Base-by-base conservation (phyloP, 2,888 invertebrate genomes). In the Erebia palarica region DNA sequence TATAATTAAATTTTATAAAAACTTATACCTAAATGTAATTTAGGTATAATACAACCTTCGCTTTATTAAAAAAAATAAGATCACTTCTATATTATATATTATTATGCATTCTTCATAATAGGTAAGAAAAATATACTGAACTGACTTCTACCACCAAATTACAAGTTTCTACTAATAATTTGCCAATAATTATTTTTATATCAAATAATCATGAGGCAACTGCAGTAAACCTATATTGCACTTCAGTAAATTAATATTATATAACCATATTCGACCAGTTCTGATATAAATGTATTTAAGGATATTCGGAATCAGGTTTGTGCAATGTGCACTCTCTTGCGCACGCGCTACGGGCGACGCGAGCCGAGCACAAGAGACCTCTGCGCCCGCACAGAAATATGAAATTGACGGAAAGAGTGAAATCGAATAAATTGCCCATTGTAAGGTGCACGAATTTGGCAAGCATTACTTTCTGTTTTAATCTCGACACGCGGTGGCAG, bases 351-450 rank as follows among this genome's bases (percentile, higher is more conserved):
- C 7, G 16, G 8, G 57, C 55, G 44, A 13, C 9, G 10, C 21
- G 7, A 13, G 21, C 55, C 57, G 44, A 44, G 42, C 36, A 42
- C 27, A 27, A 27, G 27, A 27, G 55, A 27, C 36, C 64, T 64
- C 13, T 44, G 57, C 58, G 47, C 57, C 57, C 59, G 67, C 59
- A 59, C 70, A 85, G 80, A 89, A 87, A 88, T 89, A 89, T 89
- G 86, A 89, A 89, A 90, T 88, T 89, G 86, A 84, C 85, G 87
- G 85, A 89, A 90, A 89, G 84, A 91, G 92, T 91, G 92, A 91
- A 92, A 93, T 90, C 89, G 88, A 86, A 90, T 89, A 89, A 92
- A 91, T 91, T 92, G 89, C 81, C 89, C 87, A 92, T 93, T 92
- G 91, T 91, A 84, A 86, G 86, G 84, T 90, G 91, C 89, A 88